Conservation (phyloP, 1,140 invertebrate genomes). For the Marisa cornuarietis region DNA sequence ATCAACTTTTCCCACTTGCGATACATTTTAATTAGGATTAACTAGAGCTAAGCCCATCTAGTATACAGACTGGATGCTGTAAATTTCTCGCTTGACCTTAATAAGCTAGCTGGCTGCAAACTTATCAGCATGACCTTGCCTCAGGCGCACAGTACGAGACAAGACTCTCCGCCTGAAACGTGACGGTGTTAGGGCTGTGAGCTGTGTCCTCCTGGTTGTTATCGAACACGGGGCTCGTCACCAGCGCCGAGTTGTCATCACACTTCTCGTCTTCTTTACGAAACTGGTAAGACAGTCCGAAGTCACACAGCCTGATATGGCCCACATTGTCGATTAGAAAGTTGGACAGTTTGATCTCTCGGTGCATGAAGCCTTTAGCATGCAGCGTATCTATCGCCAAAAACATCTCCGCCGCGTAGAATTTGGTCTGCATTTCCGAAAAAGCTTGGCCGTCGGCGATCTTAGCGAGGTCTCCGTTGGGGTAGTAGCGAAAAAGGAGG, state of each 20-base stretch:
- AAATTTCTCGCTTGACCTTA: background rate
- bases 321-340: slow-evolving; percentile 6
- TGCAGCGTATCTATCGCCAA: slow-evolving; percentile 6
- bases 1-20: background rate
- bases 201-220: background rate
- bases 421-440: slow-evolving; percentile 5
- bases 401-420: slow-evolving; percentile 22
- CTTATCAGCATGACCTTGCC: background rate
- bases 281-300: slow-evolving; percentile 7
- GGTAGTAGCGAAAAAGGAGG: background rate
- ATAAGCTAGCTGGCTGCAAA: background rate
- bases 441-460: background rate
- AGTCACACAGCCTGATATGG: background rate
- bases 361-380: slow-evolving; percentile 11
- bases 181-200: background rate
- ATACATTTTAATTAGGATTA: background rate
- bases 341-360: slow-evolving; percentile 14
- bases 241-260: background rate
- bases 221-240: background rate
- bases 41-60: no score
- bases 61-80: no score
- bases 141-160: slow-evolving; percentile 2
- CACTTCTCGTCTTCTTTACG: background rate
- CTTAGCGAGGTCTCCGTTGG: background rate
- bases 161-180: background rate